A percentile compares a stretch with the other conserved stretches of the same genome.
Evolutionary conservation across 2,113 vertebrate species (phyloP).

Genomic region (Hippocampus mohnikei): DNA sequence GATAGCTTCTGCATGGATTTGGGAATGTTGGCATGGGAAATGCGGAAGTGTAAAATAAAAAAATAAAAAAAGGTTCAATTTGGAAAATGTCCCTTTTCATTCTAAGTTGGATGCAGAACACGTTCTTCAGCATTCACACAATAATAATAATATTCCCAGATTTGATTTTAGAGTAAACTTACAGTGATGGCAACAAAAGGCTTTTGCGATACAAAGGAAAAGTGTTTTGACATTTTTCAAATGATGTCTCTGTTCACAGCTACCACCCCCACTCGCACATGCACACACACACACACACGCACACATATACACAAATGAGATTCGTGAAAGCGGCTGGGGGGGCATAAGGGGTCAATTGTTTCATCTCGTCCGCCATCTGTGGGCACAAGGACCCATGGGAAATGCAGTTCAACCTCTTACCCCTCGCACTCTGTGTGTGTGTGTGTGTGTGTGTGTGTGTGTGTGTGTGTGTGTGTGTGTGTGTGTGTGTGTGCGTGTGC

Average conservation of each 20-base stretch:
- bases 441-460: slow-evolving; percentile 28
- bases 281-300: neutral
- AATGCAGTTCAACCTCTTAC: slow-evolving; percentile 41
- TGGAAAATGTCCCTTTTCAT: too few relatives aligned
- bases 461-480: slow-evolving; percentile 35
- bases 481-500: slow-evolving; percentile 28
- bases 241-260: neutral
- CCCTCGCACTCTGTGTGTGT: slow-evolving; percentile 10
- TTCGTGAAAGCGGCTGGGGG: neutral
- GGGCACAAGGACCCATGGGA: slow-evolving; percentile 57
- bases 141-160: neutral
- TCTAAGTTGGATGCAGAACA: too few relatives aligned
- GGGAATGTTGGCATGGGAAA: too few relatives aligned
- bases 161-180: neutral
- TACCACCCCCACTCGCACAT: neutral
- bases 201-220: neutral
- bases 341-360: slow-evolving; percentile 22
- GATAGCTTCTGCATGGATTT: too few relatives aligned
- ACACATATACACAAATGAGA: neutral
- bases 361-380: slow-evolving; percentile 53
- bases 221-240: neutral
- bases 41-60: too few relatives aligned
- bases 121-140: neutral
- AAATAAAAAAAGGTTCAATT: too few relatives aligned
- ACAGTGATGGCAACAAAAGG: neutral